Conservation (phyloP, 2,888 invertebrate species). For the Perizoma affinitatum region DNA sequence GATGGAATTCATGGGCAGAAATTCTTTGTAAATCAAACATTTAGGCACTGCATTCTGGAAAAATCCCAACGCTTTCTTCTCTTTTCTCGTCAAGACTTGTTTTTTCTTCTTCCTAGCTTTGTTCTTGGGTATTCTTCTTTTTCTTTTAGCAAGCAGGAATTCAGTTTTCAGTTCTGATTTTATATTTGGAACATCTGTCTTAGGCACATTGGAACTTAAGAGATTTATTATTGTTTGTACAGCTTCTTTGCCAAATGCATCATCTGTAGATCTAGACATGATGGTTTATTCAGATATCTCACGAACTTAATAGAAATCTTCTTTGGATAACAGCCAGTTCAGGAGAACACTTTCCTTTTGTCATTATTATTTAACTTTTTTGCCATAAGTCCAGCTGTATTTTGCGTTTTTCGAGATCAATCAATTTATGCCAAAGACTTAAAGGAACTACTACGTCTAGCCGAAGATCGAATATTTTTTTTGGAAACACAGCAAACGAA, state of each 20-base stretch:
- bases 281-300: not conserved
- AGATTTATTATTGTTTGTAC: constrained; percentile 64
- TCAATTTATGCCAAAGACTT: no score
- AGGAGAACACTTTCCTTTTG: no score
- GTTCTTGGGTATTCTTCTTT: constrained; percentile 68
- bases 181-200: constrained; percentile 58
- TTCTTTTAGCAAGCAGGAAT: constrained; percentile 69
- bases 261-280: constrained; percentile 49
- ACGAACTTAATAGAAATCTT: no score
- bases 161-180: constrained; percentile 70
- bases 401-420: no score
- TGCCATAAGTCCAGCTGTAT: no score
- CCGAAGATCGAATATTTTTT: no score
- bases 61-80: constrained; percentile 85
- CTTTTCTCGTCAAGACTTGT: constrained; percentile 81
- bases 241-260: constrained; percentile 47
- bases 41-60: constrained; percentile 81
- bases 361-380: no score
- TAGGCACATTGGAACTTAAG: constrained; percentile 63
- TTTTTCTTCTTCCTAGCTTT: constrained; percentile 71
- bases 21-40: constrained; percentile 86
- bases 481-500: no score
- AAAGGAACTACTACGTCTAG: no score
- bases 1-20: constrained; percentile 85
- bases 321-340: no score